Base-by-base conservation (phyloP, 2,113 vertebrate genomes). In the Chaenocephalus aceratus region DNA sequence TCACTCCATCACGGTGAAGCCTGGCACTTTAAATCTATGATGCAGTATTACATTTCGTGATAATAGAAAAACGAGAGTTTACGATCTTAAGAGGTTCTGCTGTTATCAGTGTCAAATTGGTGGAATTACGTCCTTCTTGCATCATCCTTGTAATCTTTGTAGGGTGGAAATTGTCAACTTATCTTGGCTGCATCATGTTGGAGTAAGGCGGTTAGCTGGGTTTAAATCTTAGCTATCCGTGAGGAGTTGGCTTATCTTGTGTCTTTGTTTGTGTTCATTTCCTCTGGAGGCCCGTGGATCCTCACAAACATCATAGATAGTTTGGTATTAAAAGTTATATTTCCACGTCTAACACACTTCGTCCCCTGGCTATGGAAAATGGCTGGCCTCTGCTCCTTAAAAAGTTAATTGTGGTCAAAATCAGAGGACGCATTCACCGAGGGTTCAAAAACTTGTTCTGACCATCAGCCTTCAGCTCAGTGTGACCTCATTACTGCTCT, bases 241-340 rank as follows among this genome's bases (percentile, higher is more conserved):
- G 52, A 62, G 48, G 41, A 69, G 59, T 56, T 62, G 53, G 69
- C 62, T 60, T 78, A 62, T 64, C 7, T 58, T 12, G 11, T 41
- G 36, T 41, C 63, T 54, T 18, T 21, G 48, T 80, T 54, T 73
- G 54, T 72, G 63, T 80, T 60, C 59, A 61, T 75, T 77, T 87
- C 63, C 54, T 68, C 72, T 72, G 60, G 65, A 61, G 67, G 49
- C 8, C 48, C 30, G 61, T 54, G 26, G 46, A 54, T 82, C 48
- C 75, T 69, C 75, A 72, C 9, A 82, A 60, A 77, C 54, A 46
- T 70, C 57, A 67, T 51, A 21, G 14, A 60, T 63, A 30, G 54
- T 75, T 62, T 56, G 48, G 34, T 56, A 49, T 75, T 46, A 65
- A 51, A 77, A 77, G 67, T 57, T 77, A 62, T 53, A 23, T 21